Evolutionary conservation across 2,888 invertebrate genomes (phyloP), one percentile per base, ranked within the genome.

Genomic region (Leptinotarsa rubiginosa): DNA sequence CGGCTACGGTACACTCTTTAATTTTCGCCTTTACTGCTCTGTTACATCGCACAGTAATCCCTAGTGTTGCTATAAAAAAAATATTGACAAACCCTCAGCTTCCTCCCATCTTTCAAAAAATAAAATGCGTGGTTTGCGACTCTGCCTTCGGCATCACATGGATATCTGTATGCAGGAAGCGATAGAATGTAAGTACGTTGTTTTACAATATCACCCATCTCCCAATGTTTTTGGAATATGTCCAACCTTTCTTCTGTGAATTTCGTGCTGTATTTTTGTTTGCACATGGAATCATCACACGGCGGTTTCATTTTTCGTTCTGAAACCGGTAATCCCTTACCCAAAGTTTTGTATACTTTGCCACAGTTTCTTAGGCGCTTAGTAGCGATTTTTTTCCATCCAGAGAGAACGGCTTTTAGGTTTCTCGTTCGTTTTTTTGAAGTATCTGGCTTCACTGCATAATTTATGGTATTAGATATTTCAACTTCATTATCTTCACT

Each of bases 211-310:
- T 70, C 70, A n/a, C 31, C 69, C 56, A 73, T 25, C 10, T 49
- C 62, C 75, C 77, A 73, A 56, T 73, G 73, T 20, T 70, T 73
- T 5, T 62, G 49, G 73, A 77, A 73, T 56, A 74, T 15, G 7
- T 41, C 54, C 22, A 31, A 41, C 47, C 77, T 77, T 47, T 75
- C 73, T 70, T 75, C 52, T 18, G 70, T 65, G 16, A 77, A 73
- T 71, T 68, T 73, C 13, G 50, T 65, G n/a, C 65, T 71, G 49
- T 73, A 73, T 52, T 75, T 72, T 22, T 41, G 54, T 64, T 50
- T 73, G 65, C 75, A 66, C n/a, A 64, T 74, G 31, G 31, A 31
- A 69, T 65, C 66, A 65, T 62, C 65, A 64, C 73, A 73, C 3
- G 73, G 70, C 47, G 66, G 69, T 18, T 50, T 31, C 22, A 75